Percentiles rank a stretch among this genome's conserved stretches.
These are phyloP conservation scores for Serripes groenlandicus DNA, from an alignment of 2,888 invertebrate species.

Conservation along the genomic window DNA sequence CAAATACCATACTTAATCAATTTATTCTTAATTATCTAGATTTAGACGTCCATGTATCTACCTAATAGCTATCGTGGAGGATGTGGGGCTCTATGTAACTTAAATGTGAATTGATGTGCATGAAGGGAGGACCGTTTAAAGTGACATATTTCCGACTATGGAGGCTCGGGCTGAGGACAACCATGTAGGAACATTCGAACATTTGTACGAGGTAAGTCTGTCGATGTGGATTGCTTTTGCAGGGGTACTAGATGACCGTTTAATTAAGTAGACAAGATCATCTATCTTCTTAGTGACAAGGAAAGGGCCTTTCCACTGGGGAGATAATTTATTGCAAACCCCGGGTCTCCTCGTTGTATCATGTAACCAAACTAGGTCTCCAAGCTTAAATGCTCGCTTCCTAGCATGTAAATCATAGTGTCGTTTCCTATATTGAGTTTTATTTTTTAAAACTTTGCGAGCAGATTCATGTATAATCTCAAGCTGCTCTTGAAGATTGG, in stretches of 20 bases:
- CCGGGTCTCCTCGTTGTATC: slow-evolving; percentile 25
- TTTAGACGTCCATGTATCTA: no score
- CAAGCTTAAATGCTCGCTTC: background rate
- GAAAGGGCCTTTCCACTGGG: slow-evolving; percentile 45
- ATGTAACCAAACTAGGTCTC: slow-evolving; percentile 22
- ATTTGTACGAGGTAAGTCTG: slow-evolving; percentile 29
- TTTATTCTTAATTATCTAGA: no score
- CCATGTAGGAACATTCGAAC: background rate
- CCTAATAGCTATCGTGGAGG: no score
- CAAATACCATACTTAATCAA: no score
- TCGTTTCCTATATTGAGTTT: slow-evolving; percentile 29
- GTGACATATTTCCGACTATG: no score
- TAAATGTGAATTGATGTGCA: no score
- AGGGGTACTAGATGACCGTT: slow-evolving; percentile 21
- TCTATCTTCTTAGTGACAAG: no score
- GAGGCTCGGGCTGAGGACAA: background rate
- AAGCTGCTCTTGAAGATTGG: no score
- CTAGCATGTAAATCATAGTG: slow-evolving; percentile 36
- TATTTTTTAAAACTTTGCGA: slow-evolving; percentile 25
- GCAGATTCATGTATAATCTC: no score
- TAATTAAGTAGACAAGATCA: slow-evolving; percentile 34
- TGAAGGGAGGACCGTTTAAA: no score
- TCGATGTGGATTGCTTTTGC: slow-evolving; percentile 43
- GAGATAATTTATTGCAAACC: slow-evolving; percentile 43
- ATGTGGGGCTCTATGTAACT: no score